Evolutionary conservation across 2,113 vertebrate genomes (phyloP).

Genomic region (Misgurnus anguillicaudatus): DNA sequence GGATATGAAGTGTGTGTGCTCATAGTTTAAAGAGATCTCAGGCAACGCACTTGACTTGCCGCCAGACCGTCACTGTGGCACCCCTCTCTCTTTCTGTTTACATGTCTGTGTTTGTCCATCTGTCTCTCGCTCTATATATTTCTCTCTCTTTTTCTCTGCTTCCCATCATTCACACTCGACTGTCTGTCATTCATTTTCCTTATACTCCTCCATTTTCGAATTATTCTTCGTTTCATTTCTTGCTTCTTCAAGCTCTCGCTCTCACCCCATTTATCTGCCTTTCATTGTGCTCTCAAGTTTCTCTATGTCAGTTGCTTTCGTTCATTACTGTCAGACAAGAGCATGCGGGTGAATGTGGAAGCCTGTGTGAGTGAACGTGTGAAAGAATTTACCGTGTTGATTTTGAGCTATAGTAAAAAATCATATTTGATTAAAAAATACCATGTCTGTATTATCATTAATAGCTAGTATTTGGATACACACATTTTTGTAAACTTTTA

Average conservation of each 20-base stretch:
- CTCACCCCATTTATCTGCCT: constrained; percentile 42
- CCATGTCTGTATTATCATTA: too few relatives aligned
- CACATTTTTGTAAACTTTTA: too few relatives aligned
- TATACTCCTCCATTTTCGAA: constrained; percentile 2
- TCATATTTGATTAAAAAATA: too few relatives aligned
- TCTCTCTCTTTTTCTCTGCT: constrained; percentile 10
- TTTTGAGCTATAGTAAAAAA: too few relatives aligned
- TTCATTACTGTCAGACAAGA: constrained; percentile 16
- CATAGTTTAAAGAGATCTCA: constrained; percentile 60
- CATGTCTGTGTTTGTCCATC: constrained; percentile 33
- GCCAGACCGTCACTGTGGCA: constrained; percentile 40
- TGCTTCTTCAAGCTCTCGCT: constrained; percentile 9
- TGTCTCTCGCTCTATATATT: constrained; percentile 29
- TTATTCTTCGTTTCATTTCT: neutral
- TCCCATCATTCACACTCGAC: constrained; percentile 12
- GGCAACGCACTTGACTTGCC: constrained; percentile 47
- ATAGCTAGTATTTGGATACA: too few relatives aligned
- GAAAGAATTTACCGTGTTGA: neutral
- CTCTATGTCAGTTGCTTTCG: constrained; percentile 31
- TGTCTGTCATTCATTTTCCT: constrained; percentile 42
- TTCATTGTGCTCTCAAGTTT: constrained; percentile 49
- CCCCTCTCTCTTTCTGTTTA: constrained; percentile 3
- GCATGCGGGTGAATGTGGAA: neutral
- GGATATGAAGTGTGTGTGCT: constrained; percentile 2
- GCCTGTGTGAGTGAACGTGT: neutral